These are phyloP conservation scores for Polylopha cassiicola DNA, from an alignment of 2,888 invertebrate genomes.

Conservation along the genomic window DNA sequence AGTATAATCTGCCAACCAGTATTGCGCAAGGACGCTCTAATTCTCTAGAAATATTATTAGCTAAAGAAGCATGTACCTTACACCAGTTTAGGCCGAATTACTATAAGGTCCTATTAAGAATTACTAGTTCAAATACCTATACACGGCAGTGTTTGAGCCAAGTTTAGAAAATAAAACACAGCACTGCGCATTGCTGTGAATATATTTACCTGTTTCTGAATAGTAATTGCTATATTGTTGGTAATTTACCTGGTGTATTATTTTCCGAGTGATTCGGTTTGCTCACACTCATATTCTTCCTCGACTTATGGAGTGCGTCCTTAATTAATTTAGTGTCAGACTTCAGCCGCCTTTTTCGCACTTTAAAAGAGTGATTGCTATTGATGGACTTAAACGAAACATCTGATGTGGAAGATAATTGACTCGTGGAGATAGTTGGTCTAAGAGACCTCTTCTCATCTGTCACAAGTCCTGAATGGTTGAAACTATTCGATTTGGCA, in stretches of 20 bases:
- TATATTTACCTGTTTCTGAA: not conserved
- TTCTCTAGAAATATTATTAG: too few relatives aligned
- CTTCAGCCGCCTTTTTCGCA: constrained; percentile 55
- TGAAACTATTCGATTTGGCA: constrained; percentile 46
- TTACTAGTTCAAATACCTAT: too few relatives aligned
- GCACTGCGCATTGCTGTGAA: too few relatives aligned
- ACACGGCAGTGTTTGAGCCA: too few relatives aligned
- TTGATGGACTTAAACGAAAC: constrained; percentile 62
- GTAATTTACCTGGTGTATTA: constrained; percentile 41
- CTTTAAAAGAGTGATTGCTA: constrained; percentile 57
- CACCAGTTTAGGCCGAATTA: too few relatives aligned
- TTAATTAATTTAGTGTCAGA: constrained; percentile 57
- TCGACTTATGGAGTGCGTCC: constrained; percentile 54
- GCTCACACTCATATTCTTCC: constrained; percentile 37
- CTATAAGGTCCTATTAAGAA: too few relatives aligned
- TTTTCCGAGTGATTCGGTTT: constrained; percentile 41
- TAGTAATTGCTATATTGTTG: constrained; percentile 5
- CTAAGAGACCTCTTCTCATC: constrained; percentile 34
- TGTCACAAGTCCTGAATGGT: constrained; percentile 40
- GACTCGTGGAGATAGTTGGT: constrained; percentile 37
- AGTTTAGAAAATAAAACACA: too few relatives aligned
- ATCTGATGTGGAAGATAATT: constrained; percentile 54
- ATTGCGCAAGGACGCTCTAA: too few relatives aligned
- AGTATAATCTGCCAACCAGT: too few relatives aligned
- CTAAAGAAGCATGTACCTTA: too few relatives aligned